These are phyloP conservation scores for Protosalanx chinensis DNA, from an alignment of 2,797 vertebrate genomes.

Conservation along the genomic window DNA sequence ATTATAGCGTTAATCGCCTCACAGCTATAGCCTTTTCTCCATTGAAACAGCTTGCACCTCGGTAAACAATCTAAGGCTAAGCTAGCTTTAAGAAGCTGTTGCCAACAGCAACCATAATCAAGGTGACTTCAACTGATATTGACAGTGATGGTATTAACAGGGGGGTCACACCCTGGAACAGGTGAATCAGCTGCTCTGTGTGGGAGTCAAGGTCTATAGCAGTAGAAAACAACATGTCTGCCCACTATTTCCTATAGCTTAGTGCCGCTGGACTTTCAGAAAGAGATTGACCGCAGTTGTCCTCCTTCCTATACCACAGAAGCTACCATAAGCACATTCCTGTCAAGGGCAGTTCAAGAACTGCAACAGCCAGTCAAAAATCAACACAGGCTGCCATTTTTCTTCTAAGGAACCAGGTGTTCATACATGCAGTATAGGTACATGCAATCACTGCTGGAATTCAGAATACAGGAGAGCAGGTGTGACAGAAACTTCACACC, in stretches of 20 bases:
- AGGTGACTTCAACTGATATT: background rate
- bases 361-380: background rate
- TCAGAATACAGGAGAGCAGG: background rate
- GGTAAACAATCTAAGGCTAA: background rate
- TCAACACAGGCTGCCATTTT: too few relatives aligned
- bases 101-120: constrained; percentile 28
- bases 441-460: background rate
- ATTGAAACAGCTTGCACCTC: background rate
- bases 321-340: constrained; percentile 18
- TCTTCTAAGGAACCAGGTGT: too few relatives aligned
- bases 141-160: background rate
- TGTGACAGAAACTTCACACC: background rate
- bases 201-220: background rate
- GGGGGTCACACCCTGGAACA: background rate
- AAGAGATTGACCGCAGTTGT: constrained; percentile 15
- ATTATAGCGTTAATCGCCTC: constrained; percentile 32
- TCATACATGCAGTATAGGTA: too few relatives aligned
- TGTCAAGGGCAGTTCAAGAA: constrained; percentile 5
- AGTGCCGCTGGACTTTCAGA: background rate
- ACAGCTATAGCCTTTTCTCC: constrained; percentile 27
- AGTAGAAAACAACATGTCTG: background rate
- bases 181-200: background rate
- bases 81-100: constrained; percentile 5
- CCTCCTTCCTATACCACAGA: constrained; percentile 10
- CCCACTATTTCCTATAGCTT: background rate